phyloP scores from a whole-genome alignment of 1,140 invertebrate species.

The Frieseomelitta varia region DNA sequence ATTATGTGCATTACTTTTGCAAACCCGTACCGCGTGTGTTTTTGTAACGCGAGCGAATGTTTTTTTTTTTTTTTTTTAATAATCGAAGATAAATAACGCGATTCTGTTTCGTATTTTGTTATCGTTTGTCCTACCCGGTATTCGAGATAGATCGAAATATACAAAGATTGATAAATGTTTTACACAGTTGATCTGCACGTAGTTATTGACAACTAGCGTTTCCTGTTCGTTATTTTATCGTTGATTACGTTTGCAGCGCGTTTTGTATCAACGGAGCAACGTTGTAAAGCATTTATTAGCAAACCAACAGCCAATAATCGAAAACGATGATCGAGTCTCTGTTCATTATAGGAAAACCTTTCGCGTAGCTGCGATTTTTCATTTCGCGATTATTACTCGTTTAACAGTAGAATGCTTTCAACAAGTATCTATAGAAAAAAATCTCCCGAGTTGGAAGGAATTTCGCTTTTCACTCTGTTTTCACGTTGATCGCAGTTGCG shows the following conservation, averaged over 20 bases:
- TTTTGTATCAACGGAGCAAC: not conserved
- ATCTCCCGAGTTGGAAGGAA: not conserved
- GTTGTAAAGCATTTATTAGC: conserved; percentile 61
- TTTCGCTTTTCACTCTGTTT: conserved; percentile 6
- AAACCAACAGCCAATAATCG: conserved; percentile 70
- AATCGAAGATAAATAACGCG: not conserved
- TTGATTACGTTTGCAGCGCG: not conserved
- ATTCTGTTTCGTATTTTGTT: conserved; percentile 22
- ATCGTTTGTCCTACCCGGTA: conserved; percentile 1
- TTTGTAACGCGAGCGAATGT: not conserved
- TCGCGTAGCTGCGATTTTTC: conserved; percentile 50
- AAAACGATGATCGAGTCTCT: conserved; percentile 44
- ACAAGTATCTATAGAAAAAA: conserved; percentile 1
- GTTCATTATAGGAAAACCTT: conserved; percentile 19
- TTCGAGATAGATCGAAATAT: not conserved
- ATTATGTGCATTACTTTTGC: not conserved
- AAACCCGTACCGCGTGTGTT: not conserved
- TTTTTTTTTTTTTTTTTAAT: not conserved
- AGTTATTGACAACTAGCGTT: not conserved
- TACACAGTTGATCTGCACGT: conserved; percentile 13
- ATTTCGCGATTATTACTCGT: conserved; percentile 25
- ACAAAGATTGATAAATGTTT: conserved; percentile 43
- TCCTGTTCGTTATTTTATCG: not conserved
- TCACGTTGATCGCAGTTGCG: conserved; percentile 39
- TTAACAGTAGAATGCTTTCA: conserved; percentile 25